Evolutionary conservation across 2,888 invertebrate genomes (phyloP).

Genomic region (Itoplectis maculator): DNA sequence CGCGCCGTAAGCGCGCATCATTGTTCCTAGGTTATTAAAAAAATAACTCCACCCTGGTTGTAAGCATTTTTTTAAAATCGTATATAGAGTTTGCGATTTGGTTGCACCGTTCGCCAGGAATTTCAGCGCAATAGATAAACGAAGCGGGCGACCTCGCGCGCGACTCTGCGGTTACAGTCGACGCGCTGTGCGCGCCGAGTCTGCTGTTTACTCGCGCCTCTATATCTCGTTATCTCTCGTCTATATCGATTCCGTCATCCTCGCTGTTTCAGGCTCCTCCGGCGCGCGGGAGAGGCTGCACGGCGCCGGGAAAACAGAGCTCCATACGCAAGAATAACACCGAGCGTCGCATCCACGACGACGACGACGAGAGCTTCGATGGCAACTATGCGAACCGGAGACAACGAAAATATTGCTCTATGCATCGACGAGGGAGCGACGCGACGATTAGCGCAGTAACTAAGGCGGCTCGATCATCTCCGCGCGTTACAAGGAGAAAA

Average conservation of each 20-base stretch:
- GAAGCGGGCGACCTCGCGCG: not conserved
- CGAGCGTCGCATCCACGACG: constrained; percentile 20
- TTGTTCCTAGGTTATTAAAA: too few species aligned
- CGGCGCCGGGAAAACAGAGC: constrained; percentile 79
- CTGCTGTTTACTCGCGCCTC: constrained; percentile 41
- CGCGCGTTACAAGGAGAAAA: not conserved
- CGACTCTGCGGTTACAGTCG: not conserved
- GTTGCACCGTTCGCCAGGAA: not conserved
- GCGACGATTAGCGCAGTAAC: constrained; percentile 38
- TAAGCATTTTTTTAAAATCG: not conserved
- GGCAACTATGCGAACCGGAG: constrained; percentile 53
- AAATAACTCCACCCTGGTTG: not conserved
- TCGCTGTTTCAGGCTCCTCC: constrained; percentile 76
- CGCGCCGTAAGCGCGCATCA: too few species aligned
- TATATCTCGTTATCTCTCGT: constrained; percentile 43
- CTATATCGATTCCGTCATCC: constrained; percentile 67
- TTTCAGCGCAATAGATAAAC: constrained; percentile 4
- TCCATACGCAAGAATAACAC: constrained; percentile 82
- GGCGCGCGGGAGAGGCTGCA: constrained; percentile 75
- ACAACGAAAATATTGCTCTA: constrained; percentile 74
- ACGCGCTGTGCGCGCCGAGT: not conserved
- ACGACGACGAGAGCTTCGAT: constrained; percentile 13
- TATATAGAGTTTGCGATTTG: too few species aligned
- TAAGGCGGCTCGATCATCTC: not conserved
- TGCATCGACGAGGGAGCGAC: constrained; percentile 23